phyloP scores from a whole-genome alignment of 2,797 vertebrate genomes.

The Muscicapa striata region DNA sequence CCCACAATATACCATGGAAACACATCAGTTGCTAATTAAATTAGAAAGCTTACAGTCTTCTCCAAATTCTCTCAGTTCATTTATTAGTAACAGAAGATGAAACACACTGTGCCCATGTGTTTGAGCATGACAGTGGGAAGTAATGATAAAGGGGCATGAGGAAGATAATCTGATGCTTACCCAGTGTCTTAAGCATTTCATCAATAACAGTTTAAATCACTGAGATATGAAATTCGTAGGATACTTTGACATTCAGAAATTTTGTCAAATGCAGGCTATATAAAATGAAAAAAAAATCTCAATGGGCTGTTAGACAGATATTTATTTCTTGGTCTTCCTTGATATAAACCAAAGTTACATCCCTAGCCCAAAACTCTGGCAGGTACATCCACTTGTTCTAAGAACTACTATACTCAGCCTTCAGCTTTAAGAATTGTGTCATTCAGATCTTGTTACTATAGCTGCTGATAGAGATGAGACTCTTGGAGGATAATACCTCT shows the following conservation, averaged over 20 bases:
- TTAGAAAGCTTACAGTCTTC: not conserved
- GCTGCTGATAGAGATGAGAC: not conserved
- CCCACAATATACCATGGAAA: not conserved
- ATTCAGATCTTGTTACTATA: not conserved
- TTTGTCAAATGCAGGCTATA: not conserved
- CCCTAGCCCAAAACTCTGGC: not conserved
- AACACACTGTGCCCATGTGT: not conserved
- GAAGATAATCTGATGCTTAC: not conserved
- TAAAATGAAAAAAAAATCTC: not conserved
- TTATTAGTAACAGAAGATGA: not conserved
- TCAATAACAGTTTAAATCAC: not conserved
- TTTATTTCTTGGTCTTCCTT: not conserved
- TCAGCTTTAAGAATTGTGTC: not conserved
- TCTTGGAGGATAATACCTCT: not conserved
- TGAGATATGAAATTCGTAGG: not conserved
- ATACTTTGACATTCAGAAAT: not conserved
- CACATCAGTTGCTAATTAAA: not conserved
- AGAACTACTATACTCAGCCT: not conserved
- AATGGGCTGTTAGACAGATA: not conserved
- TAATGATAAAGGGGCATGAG: not conserved
- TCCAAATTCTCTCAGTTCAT: not conserved
- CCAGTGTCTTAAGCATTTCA: not conserved
- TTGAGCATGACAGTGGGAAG: rapidly evolving
- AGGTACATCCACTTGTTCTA: not conserved
- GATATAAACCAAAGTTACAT: not conserved